phyloP scores from a whole-genome alignment of 2,797 vertebrate genomes.

The Pagetopsis macropterus region DNA sequence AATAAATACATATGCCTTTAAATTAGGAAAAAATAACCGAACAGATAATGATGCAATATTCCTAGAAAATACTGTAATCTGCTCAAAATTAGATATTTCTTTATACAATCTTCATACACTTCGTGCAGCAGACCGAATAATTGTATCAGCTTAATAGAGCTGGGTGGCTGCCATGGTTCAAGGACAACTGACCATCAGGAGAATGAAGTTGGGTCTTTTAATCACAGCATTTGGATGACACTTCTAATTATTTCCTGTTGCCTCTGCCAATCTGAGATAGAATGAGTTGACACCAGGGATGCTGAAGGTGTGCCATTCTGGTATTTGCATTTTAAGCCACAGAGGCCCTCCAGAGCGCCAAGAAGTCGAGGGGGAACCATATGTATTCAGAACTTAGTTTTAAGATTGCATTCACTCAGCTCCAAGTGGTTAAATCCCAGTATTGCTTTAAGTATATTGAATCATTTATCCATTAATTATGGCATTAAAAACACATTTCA shows the following conservation, averaged over 20 bases:
- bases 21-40: too few species aligned
- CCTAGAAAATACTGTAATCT: too few species aligned
- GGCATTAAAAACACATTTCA: not conserved
- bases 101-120: too few species aligned
- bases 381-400: not conserved
- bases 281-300: constrained; percentile 66
- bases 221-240: constrained; percentile 72
- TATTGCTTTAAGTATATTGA: not conserved
- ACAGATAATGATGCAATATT: too few species aligned
- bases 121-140: not conserved
- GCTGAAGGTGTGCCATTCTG: constrained; percentile 53
- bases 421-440: constrained; percentile 1
- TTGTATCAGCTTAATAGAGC: constrained; percentile 26
- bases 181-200: constrained; percentile 69
- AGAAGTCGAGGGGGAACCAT: constrained; percentile 35
- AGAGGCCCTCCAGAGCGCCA: constrained; percentile 31
- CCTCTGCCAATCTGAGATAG: constrained; percentile 70
- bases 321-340: constrained; percentile 56
- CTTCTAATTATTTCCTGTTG: constrained; percentile 78
- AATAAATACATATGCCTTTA: too few species aligned
- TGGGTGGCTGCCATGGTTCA: constrained; percentile 52
- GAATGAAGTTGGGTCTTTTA: constrained; percentile 78
- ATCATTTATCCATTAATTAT: not conserved
- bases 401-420: not conserved
- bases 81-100: too few species aligned